Evolutionary conservation across 2,888 invertebrate genomes (phyloP).

Genomic region (Gari tellinella): DNA sequence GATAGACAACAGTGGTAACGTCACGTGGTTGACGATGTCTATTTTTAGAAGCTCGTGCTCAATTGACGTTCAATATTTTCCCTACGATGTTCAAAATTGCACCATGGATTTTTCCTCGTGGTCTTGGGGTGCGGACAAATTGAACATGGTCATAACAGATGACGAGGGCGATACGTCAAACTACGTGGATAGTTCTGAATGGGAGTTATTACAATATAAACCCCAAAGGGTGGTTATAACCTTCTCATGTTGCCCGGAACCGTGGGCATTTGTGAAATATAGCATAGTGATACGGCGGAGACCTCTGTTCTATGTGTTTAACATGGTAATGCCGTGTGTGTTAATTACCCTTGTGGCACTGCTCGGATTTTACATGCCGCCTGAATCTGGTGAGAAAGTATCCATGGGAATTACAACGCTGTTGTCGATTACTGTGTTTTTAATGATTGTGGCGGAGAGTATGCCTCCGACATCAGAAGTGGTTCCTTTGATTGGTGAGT

Average conservation of each 20-base stretch:
- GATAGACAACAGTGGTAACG: constrained; percentile 85
- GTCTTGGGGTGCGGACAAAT: constrained; percentile 86
- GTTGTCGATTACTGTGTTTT: constrained; percentile 87
- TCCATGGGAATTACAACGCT: constrained; percentile 86
- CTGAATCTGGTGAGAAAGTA: constrained; percentile 85
- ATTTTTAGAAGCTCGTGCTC: constrained; percentile 86
- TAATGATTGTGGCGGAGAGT: constrained; percentile 86
- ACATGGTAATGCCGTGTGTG: constrained; percentile 86
- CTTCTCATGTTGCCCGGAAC: constrained; percentile 84
- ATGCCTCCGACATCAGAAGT: constrained; percentile 87
- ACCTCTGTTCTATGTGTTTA: constrained; percentile 86
- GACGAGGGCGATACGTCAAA: constrained; percentile 94
- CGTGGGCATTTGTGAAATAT: constrained; percentile 86
- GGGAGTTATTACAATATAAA: constrained; percentile 88
- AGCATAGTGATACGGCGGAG: constrained; percentile 85
- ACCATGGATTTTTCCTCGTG: constrained; percentile 86
- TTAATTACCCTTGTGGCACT: constrained; percentile 86
- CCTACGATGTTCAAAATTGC: constrained; percentile 87
- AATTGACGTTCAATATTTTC: constrained; percentile 86
- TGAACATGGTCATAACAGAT: constrained; percentile 83
- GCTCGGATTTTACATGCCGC: constrained; percentile 87
- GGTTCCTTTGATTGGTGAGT: constrained; percentile 86
- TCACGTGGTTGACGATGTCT: constrained; percentile 87
- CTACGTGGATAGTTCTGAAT: constrained; percentile 96
- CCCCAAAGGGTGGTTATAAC: constrained; percentile 86